Conservation (phyloP, 2,113 vertebrate genomes). For the Centropus bengalensis region DNA sequence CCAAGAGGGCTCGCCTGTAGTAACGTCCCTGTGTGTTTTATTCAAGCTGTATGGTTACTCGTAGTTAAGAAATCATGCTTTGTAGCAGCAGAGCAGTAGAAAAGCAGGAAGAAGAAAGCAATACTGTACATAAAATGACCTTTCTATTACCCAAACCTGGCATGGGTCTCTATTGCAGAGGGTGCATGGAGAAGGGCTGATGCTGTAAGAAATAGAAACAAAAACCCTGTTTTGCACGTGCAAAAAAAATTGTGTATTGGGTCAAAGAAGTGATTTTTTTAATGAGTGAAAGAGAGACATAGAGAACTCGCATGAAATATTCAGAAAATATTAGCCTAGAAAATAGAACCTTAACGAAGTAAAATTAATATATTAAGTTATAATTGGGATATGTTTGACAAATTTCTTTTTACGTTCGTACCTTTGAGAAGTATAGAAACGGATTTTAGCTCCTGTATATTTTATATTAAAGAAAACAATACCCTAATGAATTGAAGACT, state of each 20-base stretch:
- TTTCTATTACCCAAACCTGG: constrained; percentile 81
- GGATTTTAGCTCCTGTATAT: constrained; percentile 87
- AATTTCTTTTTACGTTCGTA: constrained; percentile 84
- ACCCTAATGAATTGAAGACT: constrained; percentile 92
- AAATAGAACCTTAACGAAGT: constrained; percentile 81
- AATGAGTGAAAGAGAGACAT: constrained; percentile 71
- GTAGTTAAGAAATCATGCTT: constrained; percentile 81
- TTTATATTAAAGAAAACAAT: constrained; percentile 87
- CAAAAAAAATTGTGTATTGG: constrained; percentile 75
- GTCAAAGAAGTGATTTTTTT: constrained; percentile 81
- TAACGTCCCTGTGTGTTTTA: constrained; percentile 80
- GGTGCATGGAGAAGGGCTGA: constrained; percentile 85
- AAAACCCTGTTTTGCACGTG: constrained; percentile 83
- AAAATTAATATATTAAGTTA: constrained; percentile 91
- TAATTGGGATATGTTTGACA: constrained; percentile 84
- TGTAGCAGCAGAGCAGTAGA: constrained; percentile 85
- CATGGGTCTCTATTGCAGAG: constrained; percentile 82
- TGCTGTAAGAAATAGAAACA: constrained; percentile 67
- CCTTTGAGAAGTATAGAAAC: constrained; percentile 80
- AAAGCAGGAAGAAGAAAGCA: constrained; percentile 87
- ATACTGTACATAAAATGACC: constrained; percentile 85
- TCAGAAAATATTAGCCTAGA: constrained; percentile 82
- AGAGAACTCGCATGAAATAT: constrained; percentile 81
- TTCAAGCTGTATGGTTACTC: constrained; percentile 78
- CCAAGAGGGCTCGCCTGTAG: constrained; percentile 77